Percentiles rank a stretch among this genome's conserved stretches.
Evolutionary conservation across 2,797 vertebrate species (phyloP).

Genomic region (Hippopotamyrus pictus): DNA sequence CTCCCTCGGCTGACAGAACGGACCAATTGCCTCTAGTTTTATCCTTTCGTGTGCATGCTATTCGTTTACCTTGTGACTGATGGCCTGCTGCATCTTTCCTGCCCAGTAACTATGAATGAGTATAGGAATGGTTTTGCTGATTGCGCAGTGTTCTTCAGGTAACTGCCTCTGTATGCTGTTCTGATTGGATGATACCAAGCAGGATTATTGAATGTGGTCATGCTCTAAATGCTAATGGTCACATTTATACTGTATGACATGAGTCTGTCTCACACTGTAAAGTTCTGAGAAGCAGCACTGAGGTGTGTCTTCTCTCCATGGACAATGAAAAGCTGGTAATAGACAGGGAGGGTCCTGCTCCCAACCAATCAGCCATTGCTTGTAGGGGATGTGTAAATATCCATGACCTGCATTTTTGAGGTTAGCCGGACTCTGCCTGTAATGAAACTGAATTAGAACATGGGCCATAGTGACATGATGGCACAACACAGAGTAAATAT

Average conservation of each 20-base stretch:
- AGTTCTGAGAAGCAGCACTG: neutral
- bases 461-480: neutral
- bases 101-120: neutral
- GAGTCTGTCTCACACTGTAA: neutral
- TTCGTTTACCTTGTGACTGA: neutral
- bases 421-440: neutral
- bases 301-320: neutral
- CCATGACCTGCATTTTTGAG: neutral
- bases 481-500: neutral
- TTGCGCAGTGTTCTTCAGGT: neutral
- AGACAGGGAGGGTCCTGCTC: neutral
- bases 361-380: neutral
- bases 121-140: neutral
- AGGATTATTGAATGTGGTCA: neutral
- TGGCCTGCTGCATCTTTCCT: neutral
- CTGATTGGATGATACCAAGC: neutral
- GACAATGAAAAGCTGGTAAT: neutral
- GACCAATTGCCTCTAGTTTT: neutral
- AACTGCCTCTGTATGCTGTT: neutral
- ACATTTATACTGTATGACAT: neutral
- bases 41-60: neutral
- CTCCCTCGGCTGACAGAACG: neutral
- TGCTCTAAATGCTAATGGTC: neutral
- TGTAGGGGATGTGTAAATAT: neutral
- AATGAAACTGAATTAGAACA: neutral